phyloP scores from a whole-genome alignment of 2,888 invertebrate species.

The Helobdella robusta region DNA sequence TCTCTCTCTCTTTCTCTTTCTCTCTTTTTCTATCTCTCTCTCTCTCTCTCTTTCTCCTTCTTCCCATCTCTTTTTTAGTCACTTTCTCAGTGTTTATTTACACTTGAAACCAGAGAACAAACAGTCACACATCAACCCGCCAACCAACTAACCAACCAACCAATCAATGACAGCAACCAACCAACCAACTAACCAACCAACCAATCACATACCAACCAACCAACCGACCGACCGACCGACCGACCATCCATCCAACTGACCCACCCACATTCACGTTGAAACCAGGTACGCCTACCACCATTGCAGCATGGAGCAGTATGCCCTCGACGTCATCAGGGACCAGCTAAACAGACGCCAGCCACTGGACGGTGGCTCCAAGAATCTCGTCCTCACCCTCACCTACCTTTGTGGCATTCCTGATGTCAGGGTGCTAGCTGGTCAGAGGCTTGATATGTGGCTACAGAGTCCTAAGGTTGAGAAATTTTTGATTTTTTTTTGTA shows the following conservation, averaged over 20 bases:
- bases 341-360: constrained; percentile 75
- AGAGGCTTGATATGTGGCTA: constrained; percentile 80
- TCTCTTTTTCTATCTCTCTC: too few species aligned
- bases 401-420: constrained; percentile 77
- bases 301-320: constrained; percentile 67
- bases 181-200: neutral
- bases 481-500: neutral
- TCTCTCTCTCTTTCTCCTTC: neutral
- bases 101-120: neutral
- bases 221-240: neutral
- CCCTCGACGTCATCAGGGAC: constrained; percentile 77
- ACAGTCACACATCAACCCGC: too few species aligned
- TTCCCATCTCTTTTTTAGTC: neutral
- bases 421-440: constrained; percentile 67
- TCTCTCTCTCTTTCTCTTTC: too few species aligned
- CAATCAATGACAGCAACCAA: too few species aligned
- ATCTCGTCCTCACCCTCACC: constrained; percentile 69
- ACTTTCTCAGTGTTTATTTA: neutral
- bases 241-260: too few species aligned
- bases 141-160: too few species aligned
- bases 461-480: constrained; percentile 71
- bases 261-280: too few species aligned
- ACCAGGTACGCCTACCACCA: constrained; percentile 58
- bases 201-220: neutral
- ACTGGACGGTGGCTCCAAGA: constrained; percentile 67